phyloP scores from a whole-genome alignment of 1,140 invertebrate genomes.

The Hydropsyche tenuis region DNA sequence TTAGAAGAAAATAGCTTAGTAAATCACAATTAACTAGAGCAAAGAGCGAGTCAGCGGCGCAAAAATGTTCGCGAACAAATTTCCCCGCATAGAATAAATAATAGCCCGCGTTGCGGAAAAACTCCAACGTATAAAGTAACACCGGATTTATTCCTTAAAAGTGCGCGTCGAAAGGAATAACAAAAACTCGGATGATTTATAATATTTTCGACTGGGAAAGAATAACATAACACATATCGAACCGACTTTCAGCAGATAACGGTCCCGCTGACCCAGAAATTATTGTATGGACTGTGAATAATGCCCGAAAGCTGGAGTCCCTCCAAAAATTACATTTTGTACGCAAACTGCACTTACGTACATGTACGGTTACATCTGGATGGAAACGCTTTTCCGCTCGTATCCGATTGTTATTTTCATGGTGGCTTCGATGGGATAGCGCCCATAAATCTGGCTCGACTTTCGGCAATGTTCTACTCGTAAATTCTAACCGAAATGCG shows the following conservation, averaged over 20 bases:
- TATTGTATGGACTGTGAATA: not conserved
- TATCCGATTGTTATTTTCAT: no score
- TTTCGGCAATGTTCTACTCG: no score
- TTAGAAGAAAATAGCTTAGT: not conserved
- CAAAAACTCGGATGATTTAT: not conserved
- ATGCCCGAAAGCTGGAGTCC: not conserved
- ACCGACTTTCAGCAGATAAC: not conserved
- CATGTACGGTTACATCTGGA: not conserved
- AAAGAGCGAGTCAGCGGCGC: not conserved
- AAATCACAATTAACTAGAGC: not conserved
- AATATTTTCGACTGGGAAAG: not conserved
- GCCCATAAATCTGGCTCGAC: no score
- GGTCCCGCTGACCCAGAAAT: constrained; percentile 9
- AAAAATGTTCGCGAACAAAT: not conserved
- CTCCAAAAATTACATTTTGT: constrained; percentile 8
- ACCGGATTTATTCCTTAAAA: not conserved
- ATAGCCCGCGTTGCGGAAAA: no score
- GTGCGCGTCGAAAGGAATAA: not conserved
- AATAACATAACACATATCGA: not conserved
- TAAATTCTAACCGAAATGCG: no score
- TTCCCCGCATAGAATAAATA: no score
- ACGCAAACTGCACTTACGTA: not conserved
- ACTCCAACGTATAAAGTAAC: no score
- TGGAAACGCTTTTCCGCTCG: no score
- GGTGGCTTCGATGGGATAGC: no score